Conservation (phyloP, 2,113 vertebrate species). For the Pangasianodon hypophthalmus region DNA sequence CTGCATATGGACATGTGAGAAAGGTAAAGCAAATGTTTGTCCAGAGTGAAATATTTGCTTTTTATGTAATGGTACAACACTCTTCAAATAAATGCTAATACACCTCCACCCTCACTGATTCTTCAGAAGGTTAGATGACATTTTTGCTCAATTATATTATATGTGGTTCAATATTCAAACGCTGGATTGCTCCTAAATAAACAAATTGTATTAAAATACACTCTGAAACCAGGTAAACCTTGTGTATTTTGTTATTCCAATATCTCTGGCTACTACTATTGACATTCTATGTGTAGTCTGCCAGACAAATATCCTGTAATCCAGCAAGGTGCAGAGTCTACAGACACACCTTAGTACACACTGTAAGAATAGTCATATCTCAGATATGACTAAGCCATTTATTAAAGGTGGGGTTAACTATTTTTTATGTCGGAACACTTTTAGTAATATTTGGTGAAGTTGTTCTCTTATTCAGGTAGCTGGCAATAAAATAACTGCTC, state of each 20-base stretch:
- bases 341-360: conserved; percentile 46
- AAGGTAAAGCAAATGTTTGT: conserved; percentile 35
- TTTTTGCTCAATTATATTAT: neutral
- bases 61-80: conserved; percentile 21
- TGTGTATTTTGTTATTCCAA: neutral
- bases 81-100: conserved; percentile 46
- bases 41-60: conserved; percentile 40
- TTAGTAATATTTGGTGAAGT: neutral
- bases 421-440: neutral
- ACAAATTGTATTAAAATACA: neutral
- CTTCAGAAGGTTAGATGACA: conserved; percentile 5
- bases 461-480: neutral
- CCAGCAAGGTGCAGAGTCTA: conserved; percentile 36
- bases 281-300: neutral
- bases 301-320: conserved; percentile 25
- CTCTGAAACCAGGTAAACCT: neutral
- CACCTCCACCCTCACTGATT: conserved; percentile 43
- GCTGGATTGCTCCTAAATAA: neutral
- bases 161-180: neutral
- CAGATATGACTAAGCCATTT: conserved; percentile 5
- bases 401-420: conserved; percentile 6
- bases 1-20: neutral
- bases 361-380: conserved; percentile 15
- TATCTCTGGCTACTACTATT: conserved; percentile 6
- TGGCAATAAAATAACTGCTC: neutral